Evolutionary conservation across 2,113 vertebrate genomes (phyloP).

Genomic region (Sardina pilchardus): DNA sequence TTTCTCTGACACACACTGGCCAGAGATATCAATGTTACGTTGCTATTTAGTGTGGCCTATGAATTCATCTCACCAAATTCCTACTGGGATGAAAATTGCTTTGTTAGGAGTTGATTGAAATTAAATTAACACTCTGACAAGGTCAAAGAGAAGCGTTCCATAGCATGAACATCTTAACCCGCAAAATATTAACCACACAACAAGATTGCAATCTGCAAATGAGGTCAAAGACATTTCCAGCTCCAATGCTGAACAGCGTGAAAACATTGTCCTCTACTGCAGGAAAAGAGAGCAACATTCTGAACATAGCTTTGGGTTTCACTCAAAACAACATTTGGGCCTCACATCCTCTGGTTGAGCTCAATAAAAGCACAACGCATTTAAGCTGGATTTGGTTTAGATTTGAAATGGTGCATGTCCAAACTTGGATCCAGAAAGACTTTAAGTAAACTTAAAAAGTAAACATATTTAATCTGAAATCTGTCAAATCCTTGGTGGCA

Average conservation of each 20-base stretch:
- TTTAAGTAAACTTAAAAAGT: background rate
- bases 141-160: background rate
- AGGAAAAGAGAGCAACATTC: conserved; percentile 11
- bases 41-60: background rate
- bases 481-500: background rate
- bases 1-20: background rate
- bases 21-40: background rate
- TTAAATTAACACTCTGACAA: background rate
- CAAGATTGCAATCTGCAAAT: background rate
- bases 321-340: background rate
- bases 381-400: background rate
- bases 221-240: background rate
- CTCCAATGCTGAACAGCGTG: background rate
- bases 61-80: background rate
- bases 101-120: background rate
- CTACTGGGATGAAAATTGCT: background rate
- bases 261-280: background rate
- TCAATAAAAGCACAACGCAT: background rate
- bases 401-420: background rate
- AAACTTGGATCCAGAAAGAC: background rate
- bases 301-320: conserved; percentile 4
- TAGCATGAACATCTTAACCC: background rate
- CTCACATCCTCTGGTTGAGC: background rate
- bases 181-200: background rate
- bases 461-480: background rate